Evolutionary conservation across 2,797 vertebrate species (phyloP).

Genomic region (Phoebastria nigripes): DNA sequence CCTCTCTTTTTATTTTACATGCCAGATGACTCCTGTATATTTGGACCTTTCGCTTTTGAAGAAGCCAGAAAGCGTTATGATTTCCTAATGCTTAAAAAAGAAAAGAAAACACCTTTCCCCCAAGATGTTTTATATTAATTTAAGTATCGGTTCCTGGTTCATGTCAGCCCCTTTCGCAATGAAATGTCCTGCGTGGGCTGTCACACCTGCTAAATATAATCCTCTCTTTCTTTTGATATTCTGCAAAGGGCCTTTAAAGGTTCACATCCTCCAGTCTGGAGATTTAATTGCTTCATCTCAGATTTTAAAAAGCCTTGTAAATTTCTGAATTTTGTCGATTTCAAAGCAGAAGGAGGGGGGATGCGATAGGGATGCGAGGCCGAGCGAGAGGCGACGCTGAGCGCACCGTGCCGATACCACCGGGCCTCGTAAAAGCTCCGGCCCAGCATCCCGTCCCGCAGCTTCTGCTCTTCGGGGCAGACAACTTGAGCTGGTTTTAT

Average conservation of each 20-base stretch:
- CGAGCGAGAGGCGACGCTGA: neutral
- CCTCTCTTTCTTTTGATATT: constrained; percentile 78
- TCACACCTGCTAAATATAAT: constrained; percentile 84
- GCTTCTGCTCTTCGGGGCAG: constrained; percentile 50
- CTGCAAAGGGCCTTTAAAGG: constrained; percentile 77
- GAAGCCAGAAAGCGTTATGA: constrained; percentile 54
- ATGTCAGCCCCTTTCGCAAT: constrained; percentile 72
- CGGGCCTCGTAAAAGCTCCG: constrained; percentile 25
- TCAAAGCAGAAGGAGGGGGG: constrained; percentile 66
- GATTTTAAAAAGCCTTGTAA: constrained; percentile 75
- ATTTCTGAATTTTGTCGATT: constrained; percentile 73
- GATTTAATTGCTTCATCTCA: constrained; percentile 79
- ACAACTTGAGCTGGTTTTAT: constrained; percentile 66
- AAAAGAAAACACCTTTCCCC: constrained; percentile 64
- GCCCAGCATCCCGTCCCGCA: neutral
- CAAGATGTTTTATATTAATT: constrained; percentile 82
- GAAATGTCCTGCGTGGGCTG: constrained; percentile 71
- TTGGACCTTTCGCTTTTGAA: constrained; percentile 53
- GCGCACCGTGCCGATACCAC: neutral
- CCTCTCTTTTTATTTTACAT: constrained; percentile 32
- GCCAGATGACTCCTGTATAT: constrained; percentile 60
- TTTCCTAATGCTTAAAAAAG: constrained; percentile 60
- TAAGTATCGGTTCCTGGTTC: constrained; percentile 78
- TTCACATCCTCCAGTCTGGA: constrained; percentile 78
- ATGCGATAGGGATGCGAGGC: constrained; percentile 52